Evolutionary conservation across 2,113 vertebrate species (phyloP).

Genomic region (Trogon surrucura): DNA sequence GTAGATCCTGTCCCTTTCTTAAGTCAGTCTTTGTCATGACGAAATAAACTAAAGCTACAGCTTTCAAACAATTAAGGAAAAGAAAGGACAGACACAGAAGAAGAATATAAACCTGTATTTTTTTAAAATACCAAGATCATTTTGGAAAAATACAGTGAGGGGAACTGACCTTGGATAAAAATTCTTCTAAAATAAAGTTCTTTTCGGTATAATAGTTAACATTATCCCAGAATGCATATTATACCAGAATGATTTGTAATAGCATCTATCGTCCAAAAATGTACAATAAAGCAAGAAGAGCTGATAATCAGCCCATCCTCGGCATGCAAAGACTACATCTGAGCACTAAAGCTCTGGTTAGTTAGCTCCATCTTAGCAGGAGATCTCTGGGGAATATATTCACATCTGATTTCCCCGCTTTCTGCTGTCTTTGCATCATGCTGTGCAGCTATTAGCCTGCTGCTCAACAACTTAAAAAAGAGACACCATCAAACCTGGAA

Average conservation of each 20-base stretch:
- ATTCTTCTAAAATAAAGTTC: neutral
- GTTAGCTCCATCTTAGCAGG: slow-evolving; percentile 75
- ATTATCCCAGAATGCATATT: neutral
- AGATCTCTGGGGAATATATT: slow-evolving; percentile 76
- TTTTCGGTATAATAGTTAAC: neutral
- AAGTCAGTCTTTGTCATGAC: neutral
- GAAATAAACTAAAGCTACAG: neutral
- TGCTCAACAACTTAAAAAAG: slow-evolving; percentile 76
- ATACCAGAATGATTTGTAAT: slow-evolving; percentile 64
- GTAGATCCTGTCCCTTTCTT: neutral
- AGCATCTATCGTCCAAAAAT: slow-evolving; percentile 67
- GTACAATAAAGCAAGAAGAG: slow-evolving; percentile 56
- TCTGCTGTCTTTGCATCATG: slow-evolving; percentile 73
- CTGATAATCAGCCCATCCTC: slow-evolving; percentile 61
- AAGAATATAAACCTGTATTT: neutral
- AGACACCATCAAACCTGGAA: slow-evolving; percentile 77
- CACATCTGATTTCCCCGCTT: slow-evolving; percentile 74
- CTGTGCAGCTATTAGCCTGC: slow-evolving; percentile 82
- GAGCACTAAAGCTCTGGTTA: slow-evolving; percentile 66
- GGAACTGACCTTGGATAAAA: neutral
- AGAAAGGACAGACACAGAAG: neutral
- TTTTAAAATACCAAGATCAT: neutral
- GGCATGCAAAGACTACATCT: slow-evolving; percentile 47
- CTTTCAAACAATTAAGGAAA: neutral
- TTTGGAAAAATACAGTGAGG: neutral